phyloP scores from a whole-genome alignment of 2,113 vertebrate genomes.

The Takifugu bimaculatus region DNA sequence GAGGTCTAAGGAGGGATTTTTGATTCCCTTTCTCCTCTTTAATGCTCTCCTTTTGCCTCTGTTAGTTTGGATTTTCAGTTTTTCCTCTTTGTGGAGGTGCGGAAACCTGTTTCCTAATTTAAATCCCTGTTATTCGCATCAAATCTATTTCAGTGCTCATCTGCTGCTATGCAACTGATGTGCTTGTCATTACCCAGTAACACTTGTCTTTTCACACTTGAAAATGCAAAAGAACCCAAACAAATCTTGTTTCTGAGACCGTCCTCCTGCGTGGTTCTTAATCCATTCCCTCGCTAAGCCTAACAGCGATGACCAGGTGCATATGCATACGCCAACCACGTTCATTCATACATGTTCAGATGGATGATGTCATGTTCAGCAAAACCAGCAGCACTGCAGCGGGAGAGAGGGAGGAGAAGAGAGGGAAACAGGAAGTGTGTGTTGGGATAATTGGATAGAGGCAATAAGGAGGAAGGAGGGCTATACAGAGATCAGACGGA shows the following conservation, averaged over 20 bases:
- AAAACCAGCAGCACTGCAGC: conserved; percentile 39
- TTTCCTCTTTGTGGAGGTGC: background rate
- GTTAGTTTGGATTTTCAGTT: background rate
- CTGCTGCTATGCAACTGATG: conserved; percentile 23
- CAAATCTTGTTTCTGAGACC: background rate
- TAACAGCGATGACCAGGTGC: background rate
- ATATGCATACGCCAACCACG: background rate
- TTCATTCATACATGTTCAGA: conserved; percentile 55
- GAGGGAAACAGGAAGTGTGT: conserved; percentile 4
- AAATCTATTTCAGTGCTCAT: background rate
- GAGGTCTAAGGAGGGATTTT: too few relatives aligned
- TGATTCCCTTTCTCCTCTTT: background rate
- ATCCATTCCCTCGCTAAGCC: background rate
- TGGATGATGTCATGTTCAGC: conserved; percentile 54
- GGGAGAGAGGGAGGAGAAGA: conserved; percentile 5
- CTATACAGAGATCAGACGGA: conserved; percentile 26
- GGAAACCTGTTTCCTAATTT: too few relatives aligned
- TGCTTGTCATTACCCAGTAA: conserved; percentile 2
- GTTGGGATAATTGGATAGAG: conserved; percentile 41
- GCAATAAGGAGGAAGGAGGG: conserved; percentile 13
- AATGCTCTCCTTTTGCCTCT: background rate
- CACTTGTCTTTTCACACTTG: background rate
- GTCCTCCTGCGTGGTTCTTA: background rate
- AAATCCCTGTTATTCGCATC: background rate
- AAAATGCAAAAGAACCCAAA: background rate